Evolutionary conservation across 2,113 vertebrate species (phyloP).

Genomic region (Python bivittatus): DNA sequence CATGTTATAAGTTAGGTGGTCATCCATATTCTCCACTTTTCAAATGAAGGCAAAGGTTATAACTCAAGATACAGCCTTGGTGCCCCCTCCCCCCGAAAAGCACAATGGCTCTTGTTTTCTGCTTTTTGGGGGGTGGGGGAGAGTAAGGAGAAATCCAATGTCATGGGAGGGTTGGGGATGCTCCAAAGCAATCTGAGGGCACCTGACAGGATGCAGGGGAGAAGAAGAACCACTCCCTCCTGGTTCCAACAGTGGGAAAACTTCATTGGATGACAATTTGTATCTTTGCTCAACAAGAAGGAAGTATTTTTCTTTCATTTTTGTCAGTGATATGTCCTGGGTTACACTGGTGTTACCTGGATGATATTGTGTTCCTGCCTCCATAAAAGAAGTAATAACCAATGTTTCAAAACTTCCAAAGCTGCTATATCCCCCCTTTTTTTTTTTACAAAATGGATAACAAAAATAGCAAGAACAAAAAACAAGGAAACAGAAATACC

Average conservation of each 20-base stretch:
- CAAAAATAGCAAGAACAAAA: not conserved
- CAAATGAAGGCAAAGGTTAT: conserved; percentile 17
- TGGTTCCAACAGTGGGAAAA: not conserved
- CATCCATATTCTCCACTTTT: not conserved
- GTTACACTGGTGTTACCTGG: conserved; percentile 17
- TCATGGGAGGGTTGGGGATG: not conserved
- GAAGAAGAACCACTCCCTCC: not conserved
- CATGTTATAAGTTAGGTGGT: not conserved
- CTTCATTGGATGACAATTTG: not conserved
- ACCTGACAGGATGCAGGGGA: not conserved
- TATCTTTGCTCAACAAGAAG: conserved; percentile 36
- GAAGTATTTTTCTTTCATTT: conserved; percentile 21
- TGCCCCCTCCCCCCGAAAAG: not conserved
- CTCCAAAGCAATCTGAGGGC: not conserved
- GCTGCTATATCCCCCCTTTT: accelerated
- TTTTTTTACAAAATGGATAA: not conserved
- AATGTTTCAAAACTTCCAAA: accelerated
- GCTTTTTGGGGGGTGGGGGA: not conserved
- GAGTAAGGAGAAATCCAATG: not conserved
- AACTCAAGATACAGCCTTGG: not conserved
- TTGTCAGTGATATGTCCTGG: not conserved
- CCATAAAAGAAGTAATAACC: not conserved
- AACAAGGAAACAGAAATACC: not conserved
- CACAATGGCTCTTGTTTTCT: not conserved
- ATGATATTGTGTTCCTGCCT: not conserved